Conservation (phyloP, 2,888 invertebrate genomes). For the Pseudoips prasinana region DNA sequence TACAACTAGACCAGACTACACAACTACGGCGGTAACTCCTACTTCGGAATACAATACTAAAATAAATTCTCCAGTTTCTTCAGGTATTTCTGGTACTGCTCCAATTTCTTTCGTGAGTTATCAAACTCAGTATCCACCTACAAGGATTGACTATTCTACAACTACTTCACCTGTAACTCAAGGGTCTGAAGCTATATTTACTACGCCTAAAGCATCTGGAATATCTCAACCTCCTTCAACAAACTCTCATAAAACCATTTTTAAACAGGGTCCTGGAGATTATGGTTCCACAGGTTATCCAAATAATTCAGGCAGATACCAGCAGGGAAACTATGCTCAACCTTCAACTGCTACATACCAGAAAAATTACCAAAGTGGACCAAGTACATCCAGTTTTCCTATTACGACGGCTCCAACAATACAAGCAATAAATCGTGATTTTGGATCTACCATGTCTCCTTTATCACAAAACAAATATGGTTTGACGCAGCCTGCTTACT, state of each 20-base stretch:
- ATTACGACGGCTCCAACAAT: too few species aligned
- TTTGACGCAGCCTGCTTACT: slow-evolving; percentile 4
- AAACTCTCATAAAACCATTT: too few species aligned
- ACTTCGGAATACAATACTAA: slow-evolving; percentile 1
- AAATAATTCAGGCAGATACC: too few species aligned
- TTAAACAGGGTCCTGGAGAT: too few species aligned
- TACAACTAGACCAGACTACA: slow-evolving; percentile 9
- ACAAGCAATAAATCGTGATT: slow-evolving; percentile 1
- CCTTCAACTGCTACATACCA: slow-evolving; percentile 1
- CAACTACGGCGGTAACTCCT: slow-evolving; percentile 1
- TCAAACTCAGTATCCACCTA: slow-evolving; percentile 15
- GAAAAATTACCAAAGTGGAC: slow-evolving; percentile 5
- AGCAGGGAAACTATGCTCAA: too few species aligned
- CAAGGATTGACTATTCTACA: slow-evolving; percentile 1
- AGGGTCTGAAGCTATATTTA: background rate
- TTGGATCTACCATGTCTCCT: slow-evolving; percentile 2
- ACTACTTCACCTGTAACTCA: background rate
- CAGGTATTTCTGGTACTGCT: background rate
- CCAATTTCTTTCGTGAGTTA: background rate
- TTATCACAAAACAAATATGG: slow-evolving; percentile 4
- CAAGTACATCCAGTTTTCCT: slow-evolving; percentile 6
- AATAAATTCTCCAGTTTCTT: background rate
- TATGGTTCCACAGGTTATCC: too few species aligned
- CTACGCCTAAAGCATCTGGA: background rate
- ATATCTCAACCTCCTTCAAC: background rate